Conservation (phyloP, 53 echinoderm and acorn worm genomes). For the Holothuria leucospilota region DNA sequence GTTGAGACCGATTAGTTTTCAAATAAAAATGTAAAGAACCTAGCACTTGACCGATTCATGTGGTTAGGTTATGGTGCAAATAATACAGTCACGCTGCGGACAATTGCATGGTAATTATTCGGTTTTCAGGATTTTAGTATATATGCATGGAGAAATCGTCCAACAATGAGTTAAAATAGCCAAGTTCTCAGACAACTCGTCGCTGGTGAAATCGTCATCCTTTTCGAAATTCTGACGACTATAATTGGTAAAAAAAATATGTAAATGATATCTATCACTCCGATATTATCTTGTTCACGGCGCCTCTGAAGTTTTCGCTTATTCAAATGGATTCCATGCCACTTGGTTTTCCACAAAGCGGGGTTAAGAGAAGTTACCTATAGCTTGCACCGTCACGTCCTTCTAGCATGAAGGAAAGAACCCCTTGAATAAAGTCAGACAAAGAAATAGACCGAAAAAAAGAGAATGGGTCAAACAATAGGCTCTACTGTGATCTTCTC, state of each 20-base stretch:
- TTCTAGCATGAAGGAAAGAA: no score
- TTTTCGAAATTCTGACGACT: constrained; percentile 13
- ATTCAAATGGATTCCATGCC: constrained; percentile 23
- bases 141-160: no score
- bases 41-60: no score
- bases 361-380: constrained; percentile 1
- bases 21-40: no score
- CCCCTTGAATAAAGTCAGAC: not conserved
- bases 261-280: constrained; percentile 17
- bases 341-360: constrained; percentile 31
- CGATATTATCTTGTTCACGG: constrained; percentile 35
- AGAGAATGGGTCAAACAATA: constrained; percentile 27
- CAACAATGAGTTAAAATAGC: no score
- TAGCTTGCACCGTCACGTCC: constrained; percentile 19
- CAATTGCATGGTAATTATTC: no score
- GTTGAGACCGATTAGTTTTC: no score
- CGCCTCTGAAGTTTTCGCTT: constrained; percentile 29
- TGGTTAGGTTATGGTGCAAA: no score
- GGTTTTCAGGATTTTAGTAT: no score
- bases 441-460: constrained; percentile 9
- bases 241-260: constrained; percentile 39
- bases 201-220: constrained; percentile 3
- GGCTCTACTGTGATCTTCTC: constrained; percentile 15
- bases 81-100: no score
- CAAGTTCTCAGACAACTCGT: constrained; percentile 36